Percentiles rank a stretch among this genome's conserved stretches.
Evolutionary conservation across 2,888 invertebrate genomes (phyloP).

Genomic region (Noctua pronuba): DNA sequence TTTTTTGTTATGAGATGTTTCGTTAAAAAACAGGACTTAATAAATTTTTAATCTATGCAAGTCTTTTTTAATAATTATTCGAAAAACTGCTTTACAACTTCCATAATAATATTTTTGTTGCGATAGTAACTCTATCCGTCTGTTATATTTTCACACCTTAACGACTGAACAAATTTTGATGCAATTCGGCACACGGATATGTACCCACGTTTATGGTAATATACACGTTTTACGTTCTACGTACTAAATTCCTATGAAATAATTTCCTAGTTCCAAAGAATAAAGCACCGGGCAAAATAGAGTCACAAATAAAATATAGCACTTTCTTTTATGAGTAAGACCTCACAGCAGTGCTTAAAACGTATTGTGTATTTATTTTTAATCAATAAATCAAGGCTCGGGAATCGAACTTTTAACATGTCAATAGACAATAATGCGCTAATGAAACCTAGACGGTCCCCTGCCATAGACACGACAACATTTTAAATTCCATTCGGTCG

Average conservation of each 20-base stretch:
- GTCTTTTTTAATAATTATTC: not conserved
- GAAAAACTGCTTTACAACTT: not conserved
- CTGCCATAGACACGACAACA: constrained; percentile 29
- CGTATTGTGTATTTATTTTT: not conserved
- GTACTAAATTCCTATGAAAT: not conserved
- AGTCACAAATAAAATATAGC: not conserved
- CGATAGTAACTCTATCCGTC: not conserved
- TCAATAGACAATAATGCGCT: not conserved
- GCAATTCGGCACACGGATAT: not conserved
- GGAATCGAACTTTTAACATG: not conserved
- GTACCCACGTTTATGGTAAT: not conserved
- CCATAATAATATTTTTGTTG: not conserved
- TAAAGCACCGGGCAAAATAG: not conserved
- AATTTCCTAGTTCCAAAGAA: not conserved
- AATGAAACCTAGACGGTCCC: constrained; percentile 23
- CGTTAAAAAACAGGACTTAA: not conserved
- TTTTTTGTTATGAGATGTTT: too few relatives aligned
- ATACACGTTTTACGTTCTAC: too few relatives aligned
- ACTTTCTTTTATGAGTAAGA: not conserved
- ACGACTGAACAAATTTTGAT: not conserved
- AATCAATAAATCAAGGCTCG: not conserved
- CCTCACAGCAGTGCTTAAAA: not conserved
- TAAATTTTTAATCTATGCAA: too few relatives aligned
- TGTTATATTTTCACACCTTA: not conserved
- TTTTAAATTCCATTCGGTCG: constrained; percentile 31